These are phyloP conservation scores for Lanistes nyassanus DNA, from an alignment of 1,140 invertebrate genomes.

Conservation along the genomic window DNA sequence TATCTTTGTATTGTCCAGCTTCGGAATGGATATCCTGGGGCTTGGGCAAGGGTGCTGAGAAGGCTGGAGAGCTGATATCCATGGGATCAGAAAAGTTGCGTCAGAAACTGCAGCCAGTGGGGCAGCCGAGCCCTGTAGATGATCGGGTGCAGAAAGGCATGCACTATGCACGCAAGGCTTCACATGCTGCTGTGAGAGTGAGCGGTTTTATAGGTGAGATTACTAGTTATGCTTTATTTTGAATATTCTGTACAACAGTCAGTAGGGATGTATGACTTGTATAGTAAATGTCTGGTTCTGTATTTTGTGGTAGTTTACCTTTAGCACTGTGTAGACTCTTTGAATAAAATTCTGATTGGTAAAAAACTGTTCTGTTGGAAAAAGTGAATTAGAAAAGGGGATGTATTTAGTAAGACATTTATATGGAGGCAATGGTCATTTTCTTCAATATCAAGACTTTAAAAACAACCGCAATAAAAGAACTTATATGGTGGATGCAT, in stretches of 20 bases:
- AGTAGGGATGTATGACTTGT: not conserved
- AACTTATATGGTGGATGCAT: no score
- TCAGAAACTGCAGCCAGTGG: slow-evolving; percentile 69
- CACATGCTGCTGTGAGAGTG: slow-evolving; percentile 70
- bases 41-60: slow-evolving; percentile 75
- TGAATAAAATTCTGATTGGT: not conserved
- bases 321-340: not conserved
- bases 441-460: no score
- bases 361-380: not conserved
- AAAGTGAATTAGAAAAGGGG: not conserved
- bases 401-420: no score
- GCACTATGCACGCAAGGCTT: slow-evolving; percentile 73
- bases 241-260: not conserved
- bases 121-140: slow-evolving; percentile 37
- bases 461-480: no score
- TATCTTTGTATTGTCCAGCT: slow-evolving; percentile 66
- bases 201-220: slow-evolving; percentile 57
- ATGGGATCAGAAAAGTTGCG: slow-evolving; percentile 74
- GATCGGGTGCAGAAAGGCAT: slow-evolving; percentile 68
- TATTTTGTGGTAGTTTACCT: not conserved
- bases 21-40: slow-evolving; percentile 76
- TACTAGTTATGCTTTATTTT: not conserved
- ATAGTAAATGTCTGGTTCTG: not conserved
- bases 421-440: no score
- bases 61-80: slow-evolving; percentile 73